phyloP scores from a whole-genome alignment of 2,888 invertebrate genomes.

The Synanthedon vespiformis region DNA sequence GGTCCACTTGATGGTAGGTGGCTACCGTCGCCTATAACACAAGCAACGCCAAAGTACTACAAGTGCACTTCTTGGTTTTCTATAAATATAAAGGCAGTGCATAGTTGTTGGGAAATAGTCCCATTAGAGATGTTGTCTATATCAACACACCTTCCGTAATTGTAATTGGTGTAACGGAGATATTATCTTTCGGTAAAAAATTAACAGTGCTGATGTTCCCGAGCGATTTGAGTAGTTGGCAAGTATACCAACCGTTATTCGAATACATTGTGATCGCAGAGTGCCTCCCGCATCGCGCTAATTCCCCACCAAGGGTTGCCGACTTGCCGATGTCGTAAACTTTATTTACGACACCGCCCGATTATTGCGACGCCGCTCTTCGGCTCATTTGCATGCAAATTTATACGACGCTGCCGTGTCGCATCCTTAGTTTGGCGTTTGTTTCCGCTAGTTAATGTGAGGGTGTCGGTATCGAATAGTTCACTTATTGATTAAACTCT shows the following conservation, averaged over 20 bases:
- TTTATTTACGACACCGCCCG: constrained; percentile 54
- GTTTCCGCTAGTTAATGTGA: neutral
- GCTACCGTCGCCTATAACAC: no score
- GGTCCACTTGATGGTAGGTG: no score
- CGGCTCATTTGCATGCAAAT: constrained; percentile 60
- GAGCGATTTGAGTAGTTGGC: no score
- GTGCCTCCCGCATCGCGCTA: constrained; percentile 47
- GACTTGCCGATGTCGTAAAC: constrained; percentile 36
- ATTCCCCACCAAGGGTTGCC: constrained; percentile 1
- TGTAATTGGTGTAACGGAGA: no score
- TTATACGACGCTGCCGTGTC: constrained; percentile 25
- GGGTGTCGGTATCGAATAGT: neutral
- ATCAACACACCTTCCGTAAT: no score
- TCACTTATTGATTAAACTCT: neutral
- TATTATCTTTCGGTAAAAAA: no score
- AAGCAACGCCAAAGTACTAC: no score
- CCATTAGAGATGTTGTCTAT: no score
- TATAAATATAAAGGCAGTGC: no score
- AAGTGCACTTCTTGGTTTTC: no score
- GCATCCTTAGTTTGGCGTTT: neutral
- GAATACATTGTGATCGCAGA: constrained; percentile 2
- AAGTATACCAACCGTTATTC: neutral
- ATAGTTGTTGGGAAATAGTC: no score
- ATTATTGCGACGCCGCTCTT: constrained; percentile 47
- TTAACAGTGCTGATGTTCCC: no score